These are phyloP conservation scores for Antheraea yamamai DNA, from an alignment of 2,888 invertebrate species.

Conservation along the genomic window DNA sequence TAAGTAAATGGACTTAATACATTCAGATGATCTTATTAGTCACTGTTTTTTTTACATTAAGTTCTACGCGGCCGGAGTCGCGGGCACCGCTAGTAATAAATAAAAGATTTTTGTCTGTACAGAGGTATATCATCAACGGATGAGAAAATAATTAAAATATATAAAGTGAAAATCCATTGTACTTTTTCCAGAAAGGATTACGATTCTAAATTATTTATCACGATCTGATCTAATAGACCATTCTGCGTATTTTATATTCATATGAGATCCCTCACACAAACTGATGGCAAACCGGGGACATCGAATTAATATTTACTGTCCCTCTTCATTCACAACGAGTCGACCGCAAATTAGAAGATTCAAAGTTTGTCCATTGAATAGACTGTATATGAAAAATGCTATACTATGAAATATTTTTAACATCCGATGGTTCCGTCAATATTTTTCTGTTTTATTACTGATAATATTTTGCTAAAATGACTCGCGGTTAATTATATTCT, in stretches of 20 bases:
- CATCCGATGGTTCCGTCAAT: background rate
- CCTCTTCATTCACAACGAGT: conserved; percentile 39
- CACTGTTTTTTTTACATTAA: too few relatives aligned
- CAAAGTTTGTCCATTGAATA: conserved; percentile 30
- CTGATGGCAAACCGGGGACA: conserved; percentile 24
- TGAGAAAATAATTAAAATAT: background rate
- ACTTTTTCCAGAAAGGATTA: background rate
- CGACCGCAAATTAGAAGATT: conserved; percentile 46
- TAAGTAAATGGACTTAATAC: too few relatives aligned
- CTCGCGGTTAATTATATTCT: background rate
- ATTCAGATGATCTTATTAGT: too few relatives aligned
- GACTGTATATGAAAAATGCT: background rate
- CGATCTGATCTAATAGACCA: conserved; percentile 26
- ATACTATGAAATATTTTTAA: background rate
- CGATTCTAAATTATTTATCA: conserved; percentile 28
- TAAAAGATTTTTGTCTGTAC: too few relatives aligned
- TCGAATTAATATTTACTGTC: conserved; percentile 32
- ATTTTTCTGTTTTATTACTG: background rate
- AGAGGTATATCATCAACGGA: background rate
- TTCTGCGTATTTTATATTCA: conserved; percentile 36
- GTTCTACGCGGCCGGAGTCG: too few relatives aligned
- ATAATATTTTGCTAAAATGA: background rate
- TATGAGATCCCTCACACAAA: conserved; percentile 35
- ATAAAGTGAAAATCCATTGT: background rate
- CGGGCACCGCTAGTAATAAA: too few relatives aligned